These are phyloP conservation scores for Hippocampus abdominalis DNA, from an alignment of 2,113 vertebrate genomes.

Conservation along the genomic window DNA sequence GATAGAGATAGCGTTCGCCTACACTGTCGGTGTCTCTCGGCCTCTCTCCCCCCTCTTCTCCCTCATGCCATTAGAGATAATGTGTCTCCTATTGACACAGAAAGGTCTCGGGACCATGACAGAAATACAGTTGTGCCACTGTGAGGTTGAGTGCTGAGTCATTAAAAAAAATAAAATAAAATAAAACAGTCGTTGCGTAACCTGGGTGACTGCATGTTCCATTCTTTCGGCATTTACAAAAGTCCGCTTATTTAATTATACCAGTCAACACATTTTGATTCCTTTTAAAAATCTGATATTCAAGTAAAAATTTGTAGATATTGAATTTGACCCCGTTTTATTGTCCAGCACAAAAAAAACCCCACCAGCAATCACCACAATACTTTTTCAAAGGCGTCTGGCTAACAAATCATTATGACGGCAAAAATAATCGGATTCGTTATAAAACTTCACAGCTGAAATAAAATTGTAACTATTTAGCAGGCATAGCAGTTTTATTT, in stretches of 20 bases:
- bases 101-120: slow-evolving; percentile 49
- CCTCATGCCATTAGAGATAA: slow-evolving; percentile 66
- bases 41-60: slow-evolving; percentile 37
- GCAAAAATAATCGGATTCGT: background rate
- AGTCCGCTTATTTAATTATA: too few relatives aligned
- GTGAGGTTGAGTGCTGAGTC: slow-evolving; percentile 38
- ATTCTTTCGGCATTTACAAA: slow-evolving; percentile 11
- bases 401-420: too few relatives aligned
- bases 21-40: slow-evolving; percentile 28
- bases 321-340: too few relatives aligned
- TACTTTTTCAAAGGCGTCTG: too few relatives aligned
- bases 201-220: slow-evolving; percentile 22
- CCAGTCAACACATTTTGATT: too few relatives aligned
- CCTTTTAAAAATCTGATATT: too few relatives aligned
- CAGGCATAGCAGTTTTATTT: background rate
- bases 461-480: background rate
- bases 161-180: background rate
- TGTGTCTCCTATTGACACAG: slow-evolving; percentile 69
- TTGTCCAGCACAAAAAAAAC: too few relatives aligned
- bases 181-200: slow-evolving; percentile 46
- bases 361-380: too few relatives aligned
- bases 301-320: too few relatives aligned
- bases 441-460: background rate
- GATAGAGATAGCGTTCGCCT: slow-evolving; percentile 59
- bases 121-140: slow-evolving; percentile 50